These are phyloP conservation scores for Caenorhabditis japonica DNA, from an alignment of 2,888 invertebrate species.

Conservation along the genomic window DNA sequence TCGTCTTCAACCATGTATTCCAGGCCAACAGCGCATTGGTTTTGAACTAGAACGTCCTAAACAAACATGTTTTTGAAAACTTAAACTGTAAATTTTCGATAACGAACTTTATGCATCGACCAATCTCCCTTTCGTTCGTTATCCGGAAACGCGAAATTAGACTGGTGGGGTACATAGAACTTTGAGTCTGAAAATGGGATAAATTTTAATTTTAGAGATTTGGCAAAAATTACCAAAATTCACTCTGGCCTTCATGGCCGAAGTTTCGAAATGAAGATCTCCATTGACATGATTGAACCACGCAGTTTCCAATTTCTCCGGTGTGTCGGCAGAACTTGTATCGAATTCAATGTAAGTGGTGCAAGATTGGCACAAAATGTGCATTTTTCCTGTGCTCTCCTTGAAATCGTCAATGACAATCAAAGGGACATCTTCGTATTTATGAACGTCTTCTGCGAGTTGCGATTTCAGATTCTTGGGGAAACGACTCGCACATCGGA, in stretches of 20 bases:
- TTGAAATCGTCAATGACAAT: conserved; percentile 7
- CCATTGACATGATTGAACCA: conserved; percentile 19
- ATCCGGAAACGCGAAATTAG: conserved; percentile 9
- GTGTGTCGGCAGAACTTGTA: conserved; percentile 5
- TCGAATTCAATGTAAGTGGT: conserved; percentile 20
- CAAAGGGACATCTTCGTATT: not conserved
- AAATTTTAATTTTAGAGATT: not conserved
- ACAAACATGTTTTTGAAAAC: not conserved
- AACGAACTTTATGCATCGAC: conserved; percentile 13
- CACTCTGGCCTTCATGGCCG: conserved; percentile 10
- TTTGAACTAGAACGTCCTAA: conserved; percentile 38
- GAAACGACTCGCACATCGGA: not conserved
- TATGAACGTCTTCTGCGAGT: conserved; percentile 11
- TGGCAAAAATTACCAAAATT: conserved; percentile 14
- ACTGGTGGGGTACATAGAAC: conserved; percentile 31
- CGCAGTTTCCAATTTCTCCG: conserved; percentile 1
- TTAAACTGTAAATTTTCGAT: too few species aligned
- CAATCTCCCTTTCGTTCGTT: conserved; percentile 13
- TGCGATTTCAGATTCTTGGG: conserved; percentile 6
- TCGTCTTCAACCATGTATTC: conserved; percentile 62
- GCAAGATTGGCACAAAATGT: conserved; percentile 19
- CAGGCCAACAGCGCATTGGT: conserved; percentile 62
- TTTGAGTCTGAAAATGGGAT: conserved; percentile 8
- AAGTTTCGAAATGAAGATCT: conserved; percentile 19
- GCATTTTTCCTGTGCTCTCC: conserved; percentile 20